Evolutionary conservation across 2,888 invertebrate genomes (phyloP), one percentile per base, ranked within the genome.

Genomic region (Andrena bicolor): DNA sequence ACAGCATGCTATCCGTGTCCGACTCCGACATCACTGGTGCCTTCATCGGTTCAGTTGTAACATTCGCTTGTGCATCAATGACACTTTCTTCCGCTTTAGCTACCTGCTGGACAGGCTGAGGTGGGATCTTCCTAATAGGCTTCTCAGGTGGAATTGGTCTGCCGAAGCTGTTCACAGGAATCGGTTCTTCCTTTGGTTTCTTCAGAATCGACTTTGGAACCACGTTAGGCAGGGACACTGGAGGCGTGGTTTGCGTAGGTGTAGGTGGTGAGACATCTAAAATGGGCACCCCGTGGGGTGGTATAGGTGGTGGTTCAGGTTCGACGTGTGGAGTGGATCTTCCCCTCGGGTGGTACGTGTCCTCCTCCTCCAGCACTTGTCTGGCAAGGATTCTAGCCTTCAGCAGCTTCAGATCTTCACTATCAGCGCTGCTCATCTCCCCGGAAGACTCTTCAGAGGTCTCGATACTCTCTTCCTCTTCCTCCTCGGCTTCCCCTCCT

Each of bases 161-260:
- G 10, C 92, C 92, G 49, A 92, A 93, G 61, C 90, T 91, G 73
- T 93, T 92, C 0, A 92, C 75, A 20, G 92, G 81, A 56, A 78
- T 76, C 23, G 92, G 91, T 2, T 89, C 91, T 10, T 93, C 94
- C 0, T 89, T 89, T 76, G 95, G 94, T 74, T 95, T 95, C 91
- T 97, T 97, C 16, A 97, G 92, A 88, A 97, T 97, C 0, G 97
- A 97, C 92, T 97, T 97, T 0, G 97, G 97, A 48, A 96, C 58
- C 0, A 85, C 13, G 2, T 74, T 82, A 7, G 41, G 78, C 0
- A 80, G 70, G 0, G 82, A 85, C 2, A 72, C 6, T 35, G 84
- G 35, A 64, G 85, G 51, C 7, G 30, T 41, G 5, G 78, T 58
- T 66, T 64, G 80, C 0, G 82, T 79, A 0, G 89, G 80, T 5